phyloP scores from a whole-genome alignment of 2,888 invertebrate genomes.

The Calameuta pallipes region DNA sequence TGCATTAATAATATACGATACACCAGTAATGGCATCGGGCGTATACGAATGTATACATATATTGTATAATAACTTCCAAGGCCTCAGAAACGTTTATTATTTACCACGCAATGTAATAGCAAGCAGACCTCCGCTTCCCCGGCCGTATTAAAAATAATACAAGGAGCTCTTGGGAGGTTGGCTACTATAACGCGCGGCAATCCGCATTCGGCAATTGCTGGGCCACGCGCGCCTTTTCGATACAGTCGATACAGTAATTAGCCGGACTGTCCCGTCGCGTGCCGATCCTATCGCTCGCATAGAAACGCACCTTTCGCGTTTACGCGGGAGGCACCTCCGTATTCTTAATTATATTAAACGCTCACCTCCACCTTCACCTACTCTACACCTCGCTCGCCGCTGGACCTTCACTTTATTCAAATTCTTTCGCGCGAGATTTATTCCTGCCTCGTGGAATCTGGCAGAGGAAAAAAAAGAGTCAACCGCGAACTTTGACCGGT shows the following conservation, averaged over 20 bases:
- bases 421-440: no score
- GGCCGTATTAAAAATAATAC: conserved; percentile 63
- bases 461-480: no score
- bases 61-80: conserved; percentile 67
- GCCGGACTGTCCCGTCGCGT: neutral
- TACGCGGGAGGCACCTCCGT: no score
- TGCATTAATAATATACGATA: conserved; percentile 67
- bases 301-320: no score
- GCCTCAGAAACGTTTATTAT: conserved; percentile 67
- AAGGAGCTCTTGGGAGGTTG: conserved; percentile 10
- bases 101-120: conserved; percentile 66
- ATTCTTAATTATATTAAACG: no score
- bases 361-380: no score
- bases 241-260: neutral
- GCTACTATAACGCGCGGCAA: no score
- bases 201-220: no score
- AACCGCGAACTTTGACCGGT: no score
- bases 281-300: neutral
- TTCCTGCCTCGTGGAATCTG: no score
- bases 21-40: conserved; percentile 48
- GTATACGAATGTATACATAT: conserved; percentile 59
- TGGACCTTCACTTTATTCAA: no score
- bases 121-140: conserved; percentile 52
- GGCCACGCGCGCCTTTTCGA: neutral
- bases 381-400: no score